Evolutionary conservation across 1,140 invertebrate genomes (phyloP).

Genomic region (Potamilus streckersoni): DNA sequence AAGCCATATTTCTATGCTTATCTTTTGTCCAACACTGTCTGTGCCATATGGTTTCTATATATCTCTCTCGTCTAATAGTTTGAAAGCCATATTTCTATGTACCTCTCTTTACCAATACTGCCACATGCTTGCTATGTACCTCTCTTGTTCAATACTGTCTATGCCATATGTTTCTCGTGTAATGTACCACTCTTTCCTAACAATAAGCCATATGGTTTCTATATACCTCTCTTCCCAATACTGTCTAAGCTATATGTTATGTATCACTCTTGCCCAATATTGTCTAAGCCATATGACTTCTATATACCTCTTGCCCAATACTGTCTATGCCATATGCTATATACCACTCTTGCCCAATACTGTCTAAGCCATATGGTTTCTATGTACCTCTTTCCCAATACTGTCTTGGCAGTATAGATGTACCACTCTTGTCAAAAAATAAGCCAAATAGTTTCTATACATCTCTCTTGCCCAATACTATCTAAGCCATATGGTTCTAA

Average conservation of each 20-base stretch:
- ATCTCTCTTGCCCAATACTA: neutral
- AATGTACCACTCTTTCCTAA: neutral
- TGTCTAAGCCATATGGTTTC: neutral
- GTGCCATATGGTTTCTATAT: neutral
- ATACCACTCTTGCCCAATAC: too few relatives aligned
- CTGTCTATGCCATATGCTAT: slow-evolving; percentile 41
- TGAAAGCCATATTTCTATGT: slow-evolving; percentile 38
- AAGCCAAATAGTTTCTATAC: neutral
- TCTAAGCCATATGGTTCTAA: neutral
- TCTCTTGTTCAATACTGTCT: neutral
- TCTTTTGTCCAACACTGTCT: neutral
- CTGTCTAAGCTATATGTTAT: neutral
- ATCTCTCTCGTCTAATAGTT: slow-evolving; percentile 63
- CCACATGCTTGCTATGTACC: neutral
- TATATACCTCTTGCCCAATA: slow-evolving; percentile 63
- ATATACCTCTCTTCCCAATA: neutral
- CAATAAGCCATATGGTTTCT: neutral
- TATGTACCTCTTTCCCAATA: neutral
- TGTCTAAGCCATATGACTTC: neutral
- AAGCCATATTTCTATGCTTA: neutral
- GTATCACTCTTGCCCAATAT: neutral
- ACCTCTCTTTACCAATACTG: too few relatives aligned
- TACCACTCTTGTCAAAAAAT: neutral
- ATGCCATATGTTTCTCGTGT: neutral
- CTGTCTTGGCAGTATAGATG: neutral